These are phyloP conservation scores for Mactromeris polynyma DNA, from an alignment of 2,888 invertebrate genomes.

Conservation along the genomic window DNA sequence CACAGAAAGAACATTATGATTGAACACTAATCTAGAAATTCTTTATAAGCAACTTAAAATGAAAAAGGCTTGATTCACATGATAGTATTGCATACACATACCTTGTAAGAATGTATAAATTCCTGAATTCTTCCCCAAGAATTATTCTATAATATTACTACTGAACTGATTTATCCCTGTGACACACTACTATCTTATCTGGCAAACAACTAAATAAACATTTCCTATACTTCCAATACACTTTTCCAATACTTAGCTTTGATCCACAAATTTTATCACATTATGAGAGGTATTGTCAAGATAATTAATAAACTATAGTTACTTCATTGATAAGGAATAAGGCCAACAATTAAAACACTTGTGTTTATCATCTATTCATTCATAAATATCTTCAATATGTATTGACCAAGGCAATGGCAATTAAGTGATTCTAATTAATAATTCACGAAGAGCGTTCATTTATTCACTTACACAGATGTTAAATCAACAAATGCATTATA, in stretches of 20 bases:
- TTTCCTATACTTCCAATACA: slow-evolving; percentile 8
- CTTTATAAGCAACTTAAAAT: no score
- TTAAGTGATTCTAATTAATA: neutral
- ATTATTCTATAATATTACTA: neutral
- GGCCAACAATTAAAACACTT: neutral
- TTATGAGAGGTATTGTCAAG: neutral
- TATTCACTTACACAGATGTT: neutral
- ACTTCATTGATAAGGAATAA: slow-evolving; percentile 2
- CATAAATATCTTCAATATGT: neutral
- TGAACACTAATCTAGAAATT: no score
- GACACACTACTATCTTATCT: slow-evolving; percentile 18
- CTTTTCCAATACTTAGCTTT: slow-evolving; percentile 4
- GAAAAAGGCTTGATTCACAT: no score
- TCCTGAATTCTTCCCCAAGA: neutral
- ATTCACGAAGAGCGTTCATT: neutral
- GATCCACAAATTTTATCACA: neutral
- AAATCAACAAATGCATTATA: neutral
- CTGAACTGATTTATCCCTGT: neutral
- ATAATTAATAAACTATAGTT: neutral
- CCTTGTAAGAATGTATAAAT: neutral
- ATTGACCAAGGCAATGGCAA: neutral
- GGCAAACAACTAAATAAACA: neutral
- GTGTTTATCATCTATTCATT: neutral
- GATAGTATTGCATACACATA: no score
- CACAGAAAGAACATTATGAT: no score